Conservation (phyloP, 2,888 invertebrate species). For the Cyrtodaria siliqua region DNA sequence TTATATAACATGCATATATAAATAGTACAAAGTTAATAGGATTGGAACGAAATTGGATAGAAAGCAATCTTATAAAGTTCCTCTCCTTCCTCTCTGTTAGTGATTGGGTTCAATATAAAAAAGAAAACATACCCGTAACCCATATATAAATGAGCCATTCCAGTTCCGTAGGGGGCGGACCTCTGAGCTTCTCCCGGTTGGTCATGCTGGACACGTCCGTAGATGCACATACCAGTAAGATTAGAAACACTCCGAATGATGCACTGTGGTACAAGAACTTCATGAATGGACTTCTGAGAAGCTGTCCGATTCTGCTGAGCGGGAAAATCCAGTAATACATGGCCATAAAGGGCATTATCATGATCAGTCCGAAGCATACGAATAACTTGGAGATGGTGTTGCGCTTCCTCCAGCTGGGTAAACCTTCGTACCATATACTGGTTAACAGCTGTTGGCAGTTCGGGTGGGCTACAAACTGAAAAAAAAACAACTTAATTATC, state of each 20-base stretch:
- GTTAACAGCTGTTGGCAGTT: conserved; percentile 88
- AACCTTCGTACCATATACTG: conserved; percentile 88
- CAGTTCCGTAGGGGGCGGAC: conserved; percentile 87
- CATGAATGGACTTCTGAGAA: conserved; percentile 88
- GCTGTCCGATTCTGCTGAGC: conserved; percentile 86
- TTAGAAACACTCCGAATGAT: conserved; percentile 88
- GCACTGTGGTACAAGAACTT: conserved; percentile 88
- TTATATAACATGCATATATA: too few species aligned
- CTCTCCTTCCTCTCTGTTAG: too few species aligned
- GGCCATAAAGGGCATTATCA: conserved; percentile 87
- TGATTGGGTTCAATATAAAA: too few species aligned
- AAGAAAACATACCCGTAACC: conserved; percentile 87
- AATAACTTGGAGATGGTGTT: conserved; percentile 86
- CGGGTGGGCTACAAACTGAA: conserved; percentile 88
- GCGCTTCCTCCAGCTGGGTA: conserved; percentile 87
- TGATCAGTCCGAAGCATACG: conserved; percentile 85
- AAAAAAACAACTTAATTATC: too few species aligned
- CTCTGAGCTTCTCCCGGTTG: conserved; percentile 82
- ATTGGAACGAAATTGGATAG: too few species aligned
- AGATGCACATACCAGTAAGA: conserved; percentile 87
- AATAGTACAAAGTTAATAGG: too few species aligned
- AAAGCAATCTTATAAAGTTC: too few species aligned
- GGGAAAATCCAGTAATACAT: conserved; percentile 87
- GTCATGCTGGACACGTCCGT: conserved; percentile 81
- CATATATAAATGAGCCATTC: conserved; percentile 87